Evolutionary conservation across 1,140 invertebrate genomes (phyloP).

Genomic region (Sarcophaga peregrina): DNA sequence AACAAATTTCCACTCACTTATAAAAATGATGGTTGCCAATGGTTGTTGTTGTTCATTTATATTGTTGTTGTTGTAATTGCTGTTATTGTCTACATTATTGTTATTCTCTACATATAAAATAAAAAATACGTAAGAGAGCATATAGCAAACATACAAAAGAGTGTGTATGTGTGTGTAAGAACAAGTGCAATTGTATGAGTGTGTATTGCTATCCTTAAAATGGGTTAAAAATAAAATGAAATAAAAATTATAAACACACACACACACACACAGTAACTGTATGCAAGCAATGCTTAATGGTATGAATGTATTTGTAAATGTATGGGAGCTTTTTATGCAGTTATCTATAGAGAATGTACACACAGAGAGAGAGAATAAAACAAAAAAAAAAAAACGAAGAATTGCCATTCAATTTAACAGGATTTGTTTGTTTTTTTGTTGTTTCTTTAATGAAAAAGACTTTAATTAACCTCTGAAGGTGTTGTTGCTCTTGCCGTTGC

Average conservation of each 20-base stretch:
- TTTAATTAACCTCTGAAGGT: conserved; percentile 37
- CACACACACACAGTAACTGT: neutral
- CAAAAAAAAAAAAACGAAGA: conserved; percentile 4
- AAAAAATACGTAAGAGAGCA: neutral
- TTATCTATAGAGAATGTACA: neutral
- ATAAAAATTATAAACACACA: conserved; percentile 27
- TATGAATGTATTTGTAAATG: neutral
- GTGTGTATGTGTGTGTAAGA: neutral
- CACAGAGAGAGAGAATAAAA: neutral
- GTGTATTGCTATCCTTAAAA: conserved; percentile 32
- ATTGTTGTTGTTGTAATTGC: conserved; percentile 20
- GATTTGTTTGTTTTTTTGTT: neutral
- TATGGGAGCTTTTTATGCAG: neutral
- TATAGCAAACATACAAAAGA: neutral
- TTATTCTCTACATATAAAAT: neutral
- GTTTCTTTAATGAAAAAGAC: neutral
- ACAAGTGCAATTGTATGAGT: neutral
- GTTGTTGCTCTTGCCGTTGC: conserved; percentile 10
- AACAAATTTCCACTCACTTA: conserved; percentile 67
- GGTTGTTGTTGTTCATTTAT: conserved; percentile 20
- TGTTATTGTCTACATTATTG: conserved; percentile 15
- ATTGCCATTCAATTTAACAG: conserved; percentile 34
- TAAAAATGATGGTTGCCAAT: conserved; percentile 37
- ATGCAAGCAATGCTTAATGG: neutral
- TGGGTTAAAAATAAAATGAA: conserved; percentile 29